Conservation (phyloP, 2,797 vertebrate species). For the Anas capensis region DNA sequence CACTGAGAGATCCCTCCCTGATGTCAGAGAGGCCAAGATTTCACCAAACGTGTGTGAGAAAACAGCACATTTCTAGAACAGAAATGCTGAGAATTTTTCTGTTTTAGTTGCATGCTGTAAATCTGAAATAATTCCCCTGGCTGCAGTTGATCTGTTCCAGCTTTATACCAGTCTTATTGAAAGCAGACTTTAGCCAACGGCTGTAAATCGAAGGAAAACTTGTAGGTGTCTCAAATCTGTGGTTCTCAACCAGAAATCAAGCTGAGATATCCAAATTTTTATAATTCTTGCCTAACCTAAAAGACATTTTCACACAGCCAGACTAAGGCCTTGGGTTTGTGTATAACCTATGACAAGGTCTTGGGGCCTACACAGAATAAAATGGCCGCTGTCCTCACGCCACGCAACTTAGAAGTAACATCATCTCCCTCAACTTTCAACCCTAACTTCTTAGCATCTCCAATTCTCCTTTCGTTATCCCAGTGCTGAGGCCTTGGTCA, state of each 20-base stretch:
- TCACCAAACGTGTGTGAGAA: conserved; percentile 5
- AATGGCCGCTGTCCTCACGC: not conserved
- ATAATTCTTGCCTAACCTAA: not conserved
- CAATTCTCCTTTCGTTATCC: conserved; percentile 9
- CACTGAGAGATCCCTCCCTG: not conserved
- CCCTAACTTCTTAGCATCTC: not conserved
- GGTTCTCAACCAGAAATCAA: not conserved
- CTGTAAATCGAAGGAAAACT: not conserved
- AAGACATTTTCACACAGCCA: not conserved
- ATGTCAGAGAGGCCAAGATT: not conserved
- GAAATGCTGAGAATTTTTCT: not conserved
- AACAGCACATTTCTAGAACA: conserved; percentile 16
- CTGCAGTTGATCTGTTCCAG: not conserved
- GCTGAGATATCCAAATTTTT: not conserved
- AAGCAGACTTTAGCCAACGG: not conserved
- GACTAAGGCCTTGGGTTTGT: not conserved
- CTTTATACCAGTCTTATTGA: not conserved
- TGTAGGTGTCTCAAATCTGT: not conserved
- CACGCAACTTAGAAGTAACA: not conserved
- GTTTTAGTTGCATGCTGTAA: not conserved
- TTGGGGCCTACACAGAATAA: not conserved
- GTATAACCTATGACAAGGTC: not conserved
- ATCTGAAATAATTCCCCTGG: not conserved
- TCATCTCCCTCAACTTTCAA: not conserved
- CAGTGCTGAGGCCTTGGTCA: conserved; percentile 6